phyloP scores from a whole-genome alignment of 2,797 vertebrate genomes.

The Sebastes baramenuke region DNA sequence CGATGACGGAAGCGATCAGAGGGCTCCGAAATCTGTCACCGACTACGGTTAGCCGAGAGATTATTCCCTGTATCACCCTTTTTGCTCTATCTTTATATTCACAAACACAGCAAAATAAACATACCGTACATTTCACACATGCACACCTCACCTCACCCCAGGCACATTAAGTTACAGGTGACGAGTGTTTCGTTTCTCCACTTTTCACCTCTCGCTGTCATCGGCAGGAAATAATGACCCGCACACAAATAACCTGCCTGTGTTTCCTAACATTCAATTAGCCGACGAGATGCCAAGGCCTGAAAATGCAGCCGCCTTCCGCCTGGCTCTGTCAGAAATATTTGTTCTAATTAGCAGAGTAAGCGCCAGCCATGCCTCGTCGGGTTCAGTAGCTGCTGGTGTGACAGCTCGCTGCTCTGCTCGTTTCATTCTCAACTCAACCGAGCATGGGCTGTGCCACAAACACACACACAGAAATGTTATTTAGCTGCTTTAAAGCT shows the following conservation, averaged over 20 bases:
- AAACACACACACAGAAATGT: slow-evolving; percentile 9
- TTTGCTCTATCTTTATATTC: background rate
- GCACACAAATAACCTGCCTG: slow-evolving; percentile 22
- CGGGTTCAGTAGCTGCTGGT: slow-evolving; percentile 24
- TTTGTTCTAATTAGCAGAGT: slow-evolving; percentile 62
- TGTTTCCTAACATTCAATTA: slow-evolving; percentile 43
- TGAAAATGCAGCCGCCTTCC: slow-evolving; percentile 19
- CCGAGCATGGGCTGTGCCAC: background rate
- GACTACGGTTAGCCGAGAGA: slow-evolving; percentile 89
- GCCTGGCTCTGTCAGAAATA: slow-evolving; percentile 42
- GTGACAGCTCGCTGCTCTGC: slow-evolving; percentile 41
- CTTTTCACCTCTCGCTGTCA: background rate
- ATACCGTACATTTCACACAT: background rate
- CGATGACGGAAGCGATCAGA: slow-evolving; percentile 88
- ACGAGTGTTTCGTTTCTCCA: background rate
- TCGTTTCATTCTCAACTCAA: slow-evolving; percentile 40
- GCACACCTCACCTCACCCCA: background rate
- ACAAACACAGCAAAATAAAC: background rate
- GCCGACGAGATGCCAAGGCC: slow-evolving; percentile 1
- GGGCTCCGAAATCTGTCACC: slow-evolving; percentile 95
- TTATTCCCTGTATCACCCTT: too few relatives aligned
- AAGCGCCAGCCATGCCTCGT: slow-evolving; percentile 46
- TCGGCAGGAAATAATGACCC: slow-evolving; percentile 27
- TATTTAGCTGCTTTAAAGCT: slow-evolving; percentile 30
- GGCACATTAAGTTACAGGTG: background rate